A percentile compares a stretch with the other conserved stretches of the same genome.
phyloP scores from a whole-genome alignment of 2,888 invertebrate genomes.

The Gortyna flavago region DNA sequence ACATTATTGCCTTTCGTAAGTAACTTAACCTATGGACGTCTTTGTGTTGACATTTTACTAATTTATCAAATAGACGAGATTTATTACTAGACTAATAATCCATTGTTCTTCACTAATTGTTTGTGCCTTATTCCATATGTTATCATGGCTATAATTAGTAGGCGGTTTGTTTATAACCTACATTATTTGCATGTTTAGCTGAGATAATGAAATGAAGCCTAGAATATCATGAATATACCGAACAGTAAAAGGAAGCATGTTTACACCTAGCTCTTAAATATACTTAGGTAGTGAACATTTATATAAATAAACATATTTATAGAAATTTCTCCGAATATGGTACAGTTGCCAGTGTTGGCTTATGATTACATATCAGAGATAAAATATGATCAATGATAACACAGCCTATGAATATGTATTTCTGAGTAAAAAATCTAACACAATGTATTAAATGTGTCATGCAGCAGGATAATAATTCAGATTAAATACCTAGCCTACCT shows the following conservation, averaged over 20 bases:
- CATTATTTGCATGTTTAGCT: conserved; percentile 33
- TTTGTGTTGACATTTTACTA: conserved; percentile 71
- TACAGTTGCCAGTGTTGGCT: conserved; percentile 21
- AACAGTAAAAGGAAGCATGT: conserved; percentile 4
- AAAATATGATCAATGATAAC: conserved; percentile 51
- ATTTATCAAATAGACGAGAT: conserved; percentile 58
- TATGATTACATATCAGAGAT: conserved; percentile 57
- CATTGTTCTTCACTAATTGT: conserved; percentile 63
- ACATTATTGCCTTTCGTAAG: conserved; percentile 95
- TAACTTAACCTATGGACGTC: conserved; percentile 81
- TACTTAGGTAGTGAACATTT: neutral
- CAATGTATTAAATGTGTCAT: conserved; percentile 28
- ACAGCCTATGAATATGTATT: conserved; percentile 36
- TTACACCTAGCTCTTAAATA: neutral
- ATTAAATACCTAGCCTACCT: conserved; percentile 34
- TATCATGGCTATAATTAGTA: conserved; percentile 54
- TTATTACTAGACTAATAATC: conserved; percentile 67
- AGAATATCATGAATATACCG: conserved; percentile 1
- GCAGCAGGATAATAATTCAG: conserved; percentile 3
- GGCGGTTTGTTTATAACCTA: conserved; percentile 58
- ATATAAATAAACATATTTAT: neutral
- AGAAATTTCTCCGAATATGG: conserved; percentile 5
- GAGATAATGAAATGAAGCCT: conserved; percentile 19
- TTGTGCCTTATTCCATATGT: conserved; percentile 44
- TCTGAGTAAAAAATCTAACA: conserved; percentile 39